These are phyloP conservation scores for Seladonia tumulorum DNA, from an alignment of 2,888 invertebrate species.

Conservation along the genomic window DNA sequence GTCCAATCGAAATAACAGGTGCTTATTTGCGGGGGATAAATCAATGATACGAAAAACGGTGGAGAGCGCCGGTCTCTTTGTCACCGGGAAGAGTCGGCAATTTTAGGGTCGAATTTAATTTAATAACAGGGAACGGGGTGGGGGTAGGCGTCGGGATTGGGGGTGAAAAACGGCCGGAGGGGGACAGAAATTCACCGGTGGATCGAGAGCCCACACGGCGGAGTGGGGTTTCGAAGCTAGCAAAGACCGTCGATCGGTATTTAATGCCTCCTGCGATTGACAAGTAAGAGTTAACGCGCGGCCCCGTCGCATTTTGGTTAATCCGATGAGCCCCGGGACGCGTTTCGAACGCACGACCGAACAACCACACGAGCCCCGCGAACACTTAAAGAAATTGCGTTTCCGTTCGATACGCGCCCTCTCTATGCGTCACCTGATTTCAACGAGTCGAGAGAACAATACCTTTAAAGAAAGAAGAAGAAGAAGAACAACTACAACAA, in stretches of 20 bases:
- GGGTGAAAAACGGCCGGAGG: conserved; percentile 53
- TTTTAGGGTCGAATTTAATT: conserved; percentile 83
- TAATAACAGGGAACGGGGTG: conserved; percentile 74
- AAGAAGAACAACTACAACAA: too few species aligned
- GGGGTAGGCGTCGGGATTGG: conserved; percentile 14
- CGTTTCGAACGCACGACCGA: not conserved
- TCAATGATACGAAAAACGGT: conserved; percentile 62
- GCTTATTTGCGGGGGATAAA: conserved; percentile 57
- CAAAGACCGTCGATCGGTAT: conserved; percentile 82
- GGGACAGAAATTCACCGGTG: conserved; percentile 49
- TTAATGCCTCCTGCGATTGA: conserved; percentile 83
- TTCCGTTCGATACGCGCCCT: not conserved
- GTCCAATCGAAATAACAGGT: conserved; percentile 60
- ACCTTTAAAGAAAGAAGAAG: not conserved
- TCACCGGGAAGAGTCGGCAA: conserved; percentile 69
- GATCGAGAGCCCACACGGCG: conserved; percentile 38
- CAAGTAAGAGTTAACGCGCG: conserved; percentile 75
- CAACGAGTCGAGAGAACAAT: not conserved
- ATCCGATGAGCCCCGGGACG: conserved; percentile 43
- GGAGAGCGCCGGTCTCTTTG: conserved; percentile 71
- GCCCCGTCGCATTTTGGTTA: conserved; percentile 50
- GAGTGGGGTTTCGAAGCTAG: conserved; percentile 69
- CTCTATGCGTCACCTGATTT: conserved; percentile 30
- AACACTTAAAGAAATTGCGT: conserved; percentile 36
- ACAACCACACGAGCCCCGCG: not conserved